These are phyloP conservation scores for Coturnix japonica DNA, from an alignment of 2,113 vertebrate species.

Conservation along the genomic window DNA sequence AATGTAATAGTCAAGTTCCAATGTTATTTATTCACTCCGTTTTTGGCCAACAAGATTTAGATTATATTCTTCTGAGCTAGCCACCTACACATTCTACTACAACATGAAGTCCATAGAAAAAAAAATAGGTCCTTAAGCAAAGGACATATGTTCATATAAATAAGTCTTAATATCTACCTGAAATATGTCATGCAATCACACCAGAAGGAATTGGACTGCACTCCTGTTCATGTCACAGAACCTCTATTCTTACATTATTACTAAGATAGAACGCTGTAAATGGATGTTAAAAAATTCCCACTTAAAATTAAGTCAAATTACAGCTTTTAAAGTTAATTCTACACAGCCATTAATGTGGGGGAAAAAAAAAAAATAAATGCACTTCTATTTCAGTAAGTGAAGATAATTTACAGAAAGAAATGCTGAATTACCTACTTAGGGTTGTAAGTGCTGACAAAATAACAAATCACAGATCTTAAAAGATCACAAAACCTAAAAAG, in stretches of 20 bases:
- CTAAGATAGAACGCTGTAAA: not conserved
- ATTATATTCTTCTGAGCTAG: not conserved
- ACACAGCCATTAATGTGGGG: not conserved
- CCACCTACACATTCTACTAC: conserved; percentile 19
- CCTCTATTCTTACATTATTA: not conserved
- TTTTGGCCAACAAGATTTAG: conserved; percentile 24
- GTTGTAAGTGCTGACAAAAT: not conserved
- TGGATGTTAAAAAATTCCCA: not conserved
- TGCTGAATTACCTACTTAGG: not conserved
- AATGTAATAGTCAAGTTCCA: not conserved
- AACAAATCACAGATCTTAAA: not conserved
- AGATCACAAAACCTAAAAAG: not conserved
- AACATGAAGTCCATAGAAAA: not conserved
- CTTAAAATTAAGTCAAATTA: not conserved
- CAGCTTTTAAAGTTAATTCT: not conserved
- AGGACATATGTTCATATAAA: not conserved
- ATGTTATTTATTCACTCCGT: not conserved
- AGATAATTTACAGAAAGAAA: not conserved
- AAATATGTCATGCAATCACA: not conserved
- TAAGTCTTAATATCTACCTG: not conserved
- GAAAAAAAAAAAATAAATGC: not conserved
- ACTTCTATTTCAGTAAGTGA: not conserved
- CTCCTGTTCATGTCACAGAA: not conserved
- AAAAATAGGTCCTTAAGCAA: not conserved
- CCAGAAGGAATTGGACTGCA: not conserved